These are phyloP conservation scores for Dynastes hyllus DNA, from an alignment of 2,888 invertebrate species.

Conservation along the genomic window DNA sequence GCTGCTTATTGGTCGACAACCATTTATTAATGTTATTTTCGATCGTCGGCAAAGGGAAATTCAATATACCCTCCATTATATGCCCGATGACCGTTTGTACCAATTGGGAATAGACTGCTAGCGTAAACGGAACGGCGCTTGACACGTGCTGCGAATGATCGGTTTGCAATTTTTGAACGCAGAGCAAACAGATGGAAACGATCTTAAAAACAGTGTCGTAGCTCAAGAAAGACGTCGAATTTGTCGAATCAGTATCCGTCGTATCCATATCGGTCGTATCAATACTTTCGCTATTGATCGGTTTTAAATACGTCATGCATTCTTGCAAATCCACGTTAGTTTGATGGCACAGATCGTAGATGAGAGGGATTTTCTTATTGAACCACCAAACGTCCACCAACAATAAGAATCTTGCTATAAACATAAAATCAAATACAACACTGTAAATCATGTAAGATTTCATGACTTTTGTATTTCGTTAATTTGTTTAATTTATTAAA, in stretches of 20 bases:
- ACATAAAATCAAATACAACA: too few relatives aligned
- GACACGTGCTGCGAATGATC: slow-evolving; percentile 86
- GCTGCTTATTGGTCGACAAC: slow-evolving; percentile 37
- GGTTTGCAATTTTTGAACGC: slow-evolving; percentile 83
- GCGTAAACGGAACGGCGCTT: slow-evolving; percentile 87
- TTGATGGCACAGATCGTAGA: slow-evolving; percentile 80
- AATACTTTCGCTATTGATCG: slow-evolving; percentile 71
- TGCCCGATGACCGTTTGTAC: slow-evolving; percentile 71
- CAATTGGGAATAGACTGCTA: slow-evolving; percentile 86
- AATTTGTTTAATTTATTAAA: too few relatives aligned
- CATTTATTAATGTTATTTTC: slow-evolving; percentile 55
- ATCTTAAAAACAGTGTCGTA: slow-evolving; percentile 87
- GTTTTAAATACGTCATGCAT: slow-evolving; percentile 76
- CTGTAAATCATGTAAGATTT: too few relatives aligned
- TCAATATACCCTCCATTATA: slow-evolving; percentile 69
- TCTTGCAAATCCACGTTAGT: slow-evolving; percentile 83
- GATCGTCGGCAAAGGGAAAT: slow-evolving; percentile 67
- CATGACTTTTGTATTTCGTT: too few relatives aligned
- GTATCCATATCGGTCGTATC: slow-evolving; percentile 74
- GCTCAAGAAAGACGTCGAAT: slow-evolving; percentile 76
- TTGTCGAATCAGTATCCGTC: slow-evolving; percentile 71
- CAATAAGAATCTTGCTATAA: slow-evolving; percentile 74
- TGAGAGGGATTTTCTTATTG: slow-evolving; percentile 77
- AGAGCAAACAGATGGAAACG: slow-evolving; percentile 86
- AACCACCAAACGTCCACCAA: slow-evolving; percentile 79